Base-by-base conservation (phyloP, 2,113 vertebrate species). In the Mustela nigripes region DNA sequence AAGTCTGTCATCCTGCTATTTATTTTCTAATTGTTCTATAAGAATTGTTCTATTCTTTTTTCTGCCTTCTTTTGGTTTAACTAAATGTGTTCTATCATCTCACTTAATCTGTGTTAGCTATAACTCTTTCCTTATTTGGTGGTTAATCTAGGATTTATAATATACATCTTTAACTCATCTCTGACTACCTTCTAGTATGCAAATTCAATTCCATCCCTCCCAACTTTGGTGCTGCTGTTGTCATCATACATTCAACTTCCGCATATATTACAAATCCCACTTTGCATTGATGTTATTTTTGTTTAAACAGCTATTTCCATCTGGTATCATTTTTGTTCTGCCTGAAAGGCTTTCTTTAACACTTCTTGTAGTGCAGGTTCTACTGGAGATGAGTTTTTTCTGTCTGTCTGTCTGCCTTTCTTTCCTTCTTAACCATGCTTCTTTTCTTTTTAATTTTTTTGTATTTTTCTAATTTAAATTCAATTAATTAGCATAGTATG, bases 1-100 rank as follows among this genome's bases (percentile, higher is more conserved):
- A 94, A 90, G 24, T 91, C 24, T 81, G 4, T 87, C n/a, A 92
- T 86, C 33, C 76, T 88, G 24, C 19, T 82, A 36, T 69, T 69
- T 36, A 8, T 86, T 89, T 83, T 92, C 50, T 78, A 33, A 65
- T 88, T 84, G 4, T 84, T 21, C 48, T 48, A 11, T 67, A n/a
- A n/a, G n/a, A 33, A 65, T 88, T 84, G 4, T 84, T 21, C 48
- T 48, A 11, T 67, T 65, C 56, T 81, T 81, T 62, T 65, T 82
- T 36, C n/a, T 94, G 4, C 48, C 16, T 93, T 87, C 85, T 74
- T 94, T 84, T 91, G 33, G 26, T 71, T 71, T 96, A 65, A 78
- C 14, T 82, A 24, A 89, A 60, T 90, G 65, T 48, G 14, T 94
- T 94, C 87, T 84, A 45, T 65, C 8, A 79, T 88, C 76, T 19